These are phyloP conservation scores for Hyles euphorbiae DNA, from an alignment of 1,140 invertebrate genomes.

Conservation along the genomic window DNA sequence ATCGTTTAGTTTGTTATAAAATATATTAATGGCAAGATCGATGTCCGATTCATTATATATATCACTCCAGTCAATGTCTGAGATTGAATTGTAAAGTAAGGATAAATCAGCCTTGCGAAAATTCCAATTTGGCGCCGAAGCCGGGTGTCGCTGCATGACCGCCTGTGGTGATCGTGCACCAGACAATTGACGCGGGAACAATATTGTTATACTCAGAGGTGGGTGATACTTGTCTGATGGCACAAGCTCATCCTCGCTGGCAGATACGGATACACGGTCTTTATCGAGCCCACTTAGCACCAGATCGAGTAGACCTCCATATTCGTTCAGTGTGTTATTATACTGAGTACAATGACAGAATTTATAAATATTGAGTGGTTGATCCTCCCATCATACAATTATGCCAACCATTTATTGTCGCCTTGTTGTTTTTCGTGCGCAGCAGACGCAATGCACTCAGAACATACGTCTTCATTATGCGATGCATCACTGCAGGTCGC, in stretches of 20 bases:
- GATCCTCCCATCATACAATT: not conserved
- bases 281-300: conserved; percentile 5
- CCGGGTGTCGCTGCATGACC: not conserved
- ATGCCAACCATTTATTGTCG: conserved; percentile 13
- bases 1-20: conserved; percentile 2
- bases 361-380: not conserved
- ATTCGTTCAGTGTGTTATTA: conserved; percentile 6
- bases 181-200: too few relatives aligned
- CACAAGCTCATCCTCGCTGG: conserved; percentile 1
- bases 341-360: conserved; percentile 3
- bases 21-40: not conserved
- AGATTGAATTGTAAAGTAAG: not conserved
- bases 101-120: conserved; percentile 2
- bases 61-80: conserved; percentile 5
- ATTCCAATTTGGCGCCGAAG: conserved; percentile 2
- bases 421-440: not conserved
- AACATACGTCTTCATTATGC: not conserved
- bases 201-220: not conserved
- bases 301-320: conserved; percentile 11
- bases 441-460: not conserved
- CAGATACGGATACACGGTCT: not conserved
- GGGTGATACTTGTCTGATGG: conserved; percentile 12
- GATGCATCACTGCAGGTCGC: not conserved
- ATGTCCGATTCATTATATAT: not conserved
- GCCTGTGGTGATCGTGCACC: not conserved